A percentile compares a stretch with the other conserved stretches of the same genome.
Conservation (phyloP, 2,113 vertebrate species). For the Cyprinus carpio region DNA sequence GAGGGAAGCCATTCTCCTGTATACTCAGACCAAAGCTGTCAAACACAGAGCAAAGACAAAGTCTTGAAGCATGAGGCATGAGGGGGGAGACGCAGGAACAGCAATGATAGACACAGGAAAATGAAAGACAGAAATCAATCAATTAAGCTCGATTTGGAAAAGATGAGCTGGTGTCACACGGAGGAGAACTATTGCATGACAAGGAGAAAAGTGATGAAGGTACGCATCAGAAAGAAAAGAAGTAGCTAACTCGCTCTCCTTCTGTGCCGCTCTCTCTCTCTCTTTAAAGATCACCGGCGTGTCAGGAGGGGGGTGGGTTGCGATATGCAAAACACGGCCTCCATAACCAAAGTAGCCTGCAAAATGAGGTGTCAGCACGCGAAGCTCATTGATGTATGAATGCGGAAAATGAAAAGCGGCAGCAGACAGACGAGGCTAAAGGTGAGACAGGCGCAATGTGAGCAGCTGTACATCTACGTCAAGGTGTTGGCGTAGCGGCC, state of each 20-base stretch:
- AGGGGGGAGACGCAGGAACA: slow-evolving; percentile 24
- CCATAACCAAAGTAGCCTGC: slow-evolving; percentile 98
- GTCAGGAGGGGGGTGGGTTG: slow-evolving; percentile 88
- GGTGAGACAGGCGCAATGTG: slow-evolving; percentile 91
- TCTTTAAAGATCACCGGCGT: slow-evolving; percentile 90
- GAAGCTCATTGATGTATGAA: slow-evolving; percentile 99
- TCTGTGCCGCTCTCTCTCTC: slow-evolving; percentile 55
- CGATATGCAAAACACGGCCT: slow-evolving; percentile 99
- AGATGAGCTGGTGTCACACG: slow-evolving; percentile 80
- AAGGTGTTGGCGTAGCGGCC: slow-evolving; percentile 90
- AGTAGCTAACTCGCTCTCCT: slow-evolving; percentile 56
- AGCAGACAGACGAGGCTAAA: slow-evolving; percentile 97
- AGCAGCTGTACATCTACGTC: slow-evolving; percentile 98
- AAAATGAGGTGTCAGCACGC: slow-evolving; percentile 99
- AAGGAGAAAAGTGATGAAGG: slow-evolving; percentile 43
- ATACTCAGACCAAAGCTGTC: slow-evolving; percentile 54
- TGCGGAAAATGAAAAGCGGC: slow-evolving; percentile 98
- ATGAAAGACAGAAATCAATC: slow-evolving; percentile 70
- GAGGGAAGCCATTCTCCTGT: slow-evolving; percentile 25
- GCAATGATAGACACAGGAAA: slow-evolving; percentile 50
- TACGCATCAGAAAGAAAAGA: slow-evolving; percentile 66
- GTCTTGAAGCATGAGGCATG: neutral
- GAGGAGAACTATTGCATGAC: slow-evolving; percentile 65
- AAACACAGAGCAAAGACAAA: slow-evolving; percentile 52
- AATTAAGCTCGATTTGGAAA: slow-evolving; percentile 87